Base-by-base conservation (phyloP, 2,888 invertebrate species). In the Papilio elwesi region DNA sequence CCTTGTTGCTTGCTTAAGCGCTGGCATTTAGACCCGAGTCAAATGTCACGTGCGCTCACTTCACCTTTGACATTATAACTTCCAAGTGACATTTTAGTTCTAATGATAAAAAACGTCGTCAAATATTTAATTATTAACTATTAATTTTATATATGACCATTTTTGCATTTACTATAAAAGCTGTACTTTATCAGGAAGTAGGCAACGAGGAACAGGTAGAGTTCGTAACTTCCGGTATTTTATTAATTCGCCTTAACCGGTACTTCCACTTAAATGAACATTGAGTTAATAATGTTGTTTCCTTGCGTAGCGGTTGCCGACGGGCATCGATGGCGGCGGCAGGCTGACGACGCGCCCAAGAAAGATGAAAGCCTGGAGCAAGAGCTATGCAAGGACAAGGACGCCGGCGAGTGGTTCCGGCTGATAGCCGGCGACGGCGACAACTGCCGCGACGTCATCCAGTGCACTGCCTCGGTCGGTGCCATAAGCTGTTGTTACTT, bases 321-420 rank as follows among this genome's bases (percentile, higher is more conserved):
- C 81, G 87, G 86, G 78, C 89, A 91, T 81, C 95, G 96, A 84
- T 95, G 95, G 83, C 95, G 95, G 90, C 94, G 96, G 83, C 96
- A 97, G 87, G 95, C 96, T 95, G 96, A 96, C 76, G 96, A 95
- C 69, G 83, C 94, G 55, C 85, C 85, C 79, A 97, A 97, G 92
- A 97, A 97, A 93, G 97, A 97, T 83, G 98, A 98, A 83, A 97
- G 96, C 89, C 97, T 97, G 91, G 98, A 98, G 91, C 95, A 94
- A 86, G 98, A 98, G 91, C 95, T 98, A 81, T 98, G 98, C 94
- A 97, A 97, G 95, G 97, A 97, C 94, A 98, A 98, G 94, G 98
- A 98, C 93, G 98, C 98, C 68, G 98, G 98, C 77, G 98, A 98
- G 93, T 98, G 98, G 98, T 98, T 98, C 95, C 96, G 98, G 85